Evolutionary conservation across 1,140 invertebrate genomes (phyloP).

Genomic region (Bradysia coprophila): DNA sequence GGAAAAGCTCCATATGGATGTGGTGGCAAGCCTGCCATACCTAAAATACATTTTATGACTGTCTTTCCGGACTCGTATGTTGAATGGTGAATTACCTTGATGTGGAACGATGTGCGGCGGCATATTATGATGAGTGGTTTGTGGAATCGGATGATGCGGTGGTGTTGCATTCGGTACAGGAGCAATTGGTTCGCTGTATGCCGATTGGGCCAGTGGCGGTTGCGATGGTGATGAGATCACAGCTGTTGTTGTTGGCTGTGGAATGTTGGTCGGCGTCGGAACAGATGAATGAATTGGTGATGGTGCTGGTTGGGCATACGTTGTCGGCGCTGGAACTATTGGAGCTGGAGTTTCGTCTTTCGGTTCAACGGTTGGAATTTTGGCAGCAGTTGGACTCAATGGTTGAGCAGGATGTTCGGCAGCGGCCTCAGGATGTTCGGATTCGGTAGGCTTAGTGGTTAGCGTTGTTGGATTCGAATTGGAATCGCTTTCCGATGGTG

Average conservation of each 20-base stretch:
- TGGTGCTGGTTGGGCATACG: neutral
- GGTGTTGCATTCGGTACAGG: slow-evolving; percentile 8
- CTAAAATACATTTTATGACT: slow-evolving; percentile 20
- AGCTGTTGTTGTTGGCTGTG: slow-evolving; percentile 5
- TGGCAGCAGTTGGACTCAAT: neutral
- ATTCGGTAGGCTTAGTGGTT: neutral
- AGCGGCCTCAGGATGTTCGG: neutral
- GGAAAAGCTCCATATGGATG: slow-evolving; percentile 22
- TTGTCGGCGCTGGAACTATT: neutral
- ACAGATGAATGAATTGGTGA: neutral
- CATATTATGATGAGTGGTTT: slow-evolving; percentile 14
- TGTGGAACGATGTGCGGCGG: slow-evolving; percentile 21
- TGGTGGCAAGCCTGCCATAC: slow-evolving; percentile 13
- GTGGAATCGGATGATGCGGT: slow-evolving; percentile 14
- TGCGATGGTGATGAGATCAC: slow-evolving; percentile 6
- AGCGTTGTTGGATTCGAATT: neutral
- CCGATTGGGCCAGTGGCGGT: slow-evolving; percentile 9
- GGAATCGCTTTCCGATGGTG: neutral
- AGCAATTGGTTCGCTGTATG: slow-evolving; percentile 9
- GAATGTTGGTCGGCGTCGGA: neutral
- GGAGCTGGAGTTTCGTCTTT: neutral
- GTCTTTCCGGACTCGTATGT: slow-evolving; percentile 26
- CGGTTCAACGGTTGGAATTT: neutral
- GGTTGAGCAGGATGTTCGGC: neutral
- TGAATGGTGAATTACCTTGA: slow-evolving; percentile 10